Conservation (phyloP, 1,140 invertebrate species). For the Papilio helenus region DNA sequence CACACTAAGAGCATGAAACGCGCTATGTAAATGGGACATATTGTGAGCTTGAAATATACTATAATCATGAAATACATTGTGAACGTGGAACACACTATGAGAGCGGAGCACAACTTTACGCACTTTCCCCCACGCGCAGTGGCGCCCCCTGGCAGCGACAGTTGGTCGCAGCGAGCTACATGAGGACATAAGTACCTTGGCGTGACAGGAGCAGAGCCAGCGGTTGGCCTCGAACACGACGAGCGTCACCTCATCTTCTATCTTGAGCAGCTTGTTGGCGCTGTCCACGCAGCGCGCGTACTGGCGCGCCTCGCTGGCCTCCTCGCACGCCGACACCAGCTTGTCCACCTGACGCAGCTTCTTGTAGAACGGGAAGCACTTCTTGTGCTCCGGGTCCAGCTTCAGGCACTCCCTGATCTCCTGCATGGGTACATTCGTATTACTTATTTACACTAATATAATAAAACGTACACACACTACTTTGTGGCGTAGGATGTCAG, state of each 20-base stretch:
- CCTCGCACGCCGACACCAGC: constrained; percentile 89
- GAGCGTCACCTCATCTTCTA: constrained; percentile 88
- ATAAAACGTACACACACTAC: too few species aligned
- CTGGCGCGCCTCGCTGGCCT: constrained; percentile 86
- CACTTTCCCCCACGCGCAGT: too few species aligned
- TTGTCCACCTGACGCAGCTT: constrained; percentile 98
- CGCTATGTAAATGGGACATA: too few species aligned
- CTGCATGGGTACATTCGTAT: constrained; percentile 73
- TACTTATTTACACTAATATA: too few species aligned
- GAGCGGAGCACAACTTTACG: too few species aligned
- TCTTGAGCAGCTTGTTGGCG: constrained; percentile 86
- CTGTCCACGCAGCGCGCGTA: constrained; percentile 90
- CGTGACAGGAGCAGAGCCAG: constrained; percentile 89
- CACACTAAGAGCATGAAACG: too few species aligned
- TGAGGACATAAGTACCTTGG: constrained; percentile 77
- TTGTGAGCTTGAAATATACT: too few species aligned
- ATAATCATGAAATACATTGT: too few species aligned
- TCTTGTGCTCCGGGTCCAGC: constrained; percentile 98
- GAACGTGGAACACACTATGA: too few species aligned
- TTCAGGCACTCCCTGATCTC: constrained; percentile 98
- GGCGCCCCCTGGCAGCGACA: too few species aligned
- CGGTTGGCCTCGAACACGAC: constrained; percentile 90
- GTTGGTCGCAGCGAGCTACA: not conserved
- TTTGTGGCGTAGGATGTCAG: too few species aligned
- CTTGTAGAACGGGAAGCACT: constrained; percentile 98